These are phyloP conservation scores for Trichopoda pennipes DNA, from an alignment of 2,888 invertebrate genomes.

Conservation along the genomic window DNA sequence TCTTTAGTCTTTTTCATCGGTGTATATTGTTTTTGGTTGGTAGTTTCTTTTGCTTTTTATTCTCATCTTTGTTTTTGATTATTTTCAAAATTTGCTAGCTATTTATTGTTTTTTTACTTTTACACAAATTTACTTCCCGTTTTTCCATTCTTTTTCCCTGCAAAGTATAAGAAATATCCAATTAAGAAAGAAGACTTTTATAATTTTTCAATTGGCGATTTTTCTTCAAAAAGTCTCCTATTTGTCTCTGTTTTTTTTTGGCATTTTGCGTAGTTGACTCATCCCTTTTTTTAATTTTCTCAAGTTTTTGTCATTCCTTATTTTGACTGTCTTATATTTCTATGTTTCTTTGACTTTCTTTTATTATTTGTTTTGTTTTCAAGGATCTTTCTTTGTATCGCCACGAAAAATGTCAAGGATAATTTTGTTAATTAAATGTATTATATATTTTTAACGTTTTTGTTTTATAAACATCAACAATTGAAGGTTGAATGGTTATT, in stretches of 20 bases:
- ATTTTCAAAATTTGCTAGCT: not conserved
- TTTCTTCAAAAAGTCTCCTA: conserved; percentile 22
- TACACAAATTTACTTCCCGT: conserved; percentile 48
- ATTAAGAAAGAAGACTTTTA: conserved; percentile 22
- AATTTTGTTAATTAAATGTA: conserved; percentile 52
- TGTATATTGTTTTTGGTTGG: conserved; percentile 43
- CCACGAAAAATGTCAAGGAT: conserved; percentile 60
- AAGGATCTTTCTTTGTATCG: conserved; percentile 57
- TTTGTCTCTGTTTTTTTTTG: conserved; percentile 36
- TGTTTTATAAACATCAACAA: conserved; percentile 56
- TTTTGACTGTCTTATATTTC: conserved; percentile 11
- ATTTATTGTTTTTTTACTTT: conserved; percentile 12
- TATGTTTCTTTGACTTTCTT: conserved; percentile 29
- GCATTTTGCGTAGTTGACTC: conserved; percentile 49
- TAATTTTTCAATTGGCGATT: conserved; percentile 18
- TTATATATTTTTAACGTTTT: conserved; percentile 39
- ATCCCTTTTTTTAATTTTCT: conserved; percentile 27
- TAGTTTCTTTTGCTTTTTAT: conserved; percentile 9
- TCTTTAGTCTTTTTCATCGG: not conserved
- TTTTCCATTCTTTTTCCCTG: conserved; percentile 37
- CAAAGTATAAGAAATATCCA: not conserved
- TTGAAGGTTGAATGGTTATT: conserved; percentile 56
- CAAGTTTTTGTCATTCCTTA: not conserved
- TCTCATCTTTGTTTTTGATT: conserved; percentile 25
- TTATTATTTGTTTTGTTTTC: conserved; percentile 48